Evolutionary conservation across 2,113 vertebrate species (phyloP).

Genomic region (Rhinoptilus africanus): DNA sequence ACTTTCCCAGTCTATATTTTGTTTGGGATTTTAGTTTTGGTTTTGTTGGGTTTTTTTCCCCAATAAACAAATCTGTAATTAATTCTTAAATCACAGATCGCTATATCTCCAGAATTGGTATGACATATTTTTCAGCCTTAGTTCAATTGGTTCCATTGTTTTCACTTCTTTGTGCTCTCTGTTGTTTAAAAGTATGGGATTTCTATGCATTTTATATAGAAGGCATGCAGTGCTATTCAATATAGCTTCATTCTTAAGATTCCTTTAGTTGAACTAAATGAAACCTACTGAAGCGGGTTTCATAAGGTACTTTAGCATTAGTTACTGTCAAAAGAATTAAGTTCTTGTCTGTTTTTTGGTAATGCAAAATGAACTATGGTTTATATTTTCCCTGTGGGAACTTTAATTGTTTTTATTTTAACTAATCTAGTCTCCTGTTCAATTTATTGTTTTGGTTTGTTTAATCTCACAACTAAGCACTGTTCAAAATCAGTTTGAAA

Average conservation of each 20-base stretch:
- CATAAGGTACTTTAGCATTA: neutral
- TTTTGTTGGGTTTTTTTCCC: accelerated
- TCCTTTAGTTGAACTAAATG: neutral
- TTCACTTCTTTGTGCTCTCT: neutral
- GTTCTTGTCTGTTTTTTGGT: neutral
- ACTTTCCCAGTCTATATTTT: neutral
- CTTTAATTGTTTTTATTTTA: neutral
- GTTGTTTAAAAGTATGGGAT: neutral
- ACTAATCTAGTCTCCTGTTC: neutral
- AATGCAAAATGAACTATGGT: neutral
- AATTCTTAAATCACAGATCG: neutral
- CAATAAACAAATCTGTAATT: neutral
- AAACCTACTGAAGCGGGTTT: neutral
- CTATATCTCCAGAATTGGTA: neutral
- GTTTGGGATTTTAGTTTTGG: neutral
- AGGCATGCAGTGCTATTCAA: neutral
- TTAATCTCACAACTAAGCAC: neutral
- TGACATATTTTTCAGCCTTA: neutral
- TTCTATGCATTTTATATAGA: neutral
- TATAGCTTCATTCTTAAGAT: neutral
- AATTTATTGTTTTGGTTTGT: neutral
- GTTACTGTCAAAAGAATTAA: neutral
- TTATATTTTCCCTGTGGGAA: neutral
- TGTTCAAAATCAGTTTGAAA: neutral
- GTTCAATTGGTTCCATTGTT: neutral